phyloP scores from a whole-genome alignment of 2,797 vertebrate species.

The Craterocephalus amniculus region DNA sequence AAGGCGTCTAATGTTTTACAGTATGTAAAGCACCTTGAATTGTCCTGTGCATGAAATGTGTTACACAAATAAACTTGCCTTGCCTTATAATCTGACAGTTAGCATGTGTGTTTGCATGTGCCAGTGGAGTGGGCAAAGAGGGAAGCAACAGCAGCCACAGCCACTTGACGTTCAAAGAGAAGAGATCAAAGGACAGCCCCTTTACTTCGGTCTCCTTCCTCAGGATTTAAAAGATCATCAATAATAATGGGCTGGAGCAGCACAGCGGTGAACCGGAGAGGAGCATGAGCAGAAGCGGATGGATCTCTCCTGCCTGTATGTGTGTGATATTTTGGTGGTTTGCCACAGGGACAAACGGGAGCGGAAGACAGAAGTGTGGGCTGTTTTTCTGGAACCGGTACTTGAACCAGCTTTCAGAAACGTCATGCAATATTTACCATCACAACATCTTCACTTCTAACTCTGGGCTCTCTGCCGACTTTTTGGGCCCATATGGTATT shows the following conservation, averaged over 20 bases:
- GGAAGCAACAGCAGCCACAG: conserved; percentile 43
- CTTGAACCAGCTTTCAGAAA: conserved; percentile 53
- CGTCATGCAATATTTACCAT: conserved; percentile 72
- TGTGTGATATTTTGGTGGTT: conserved; percentile 45
- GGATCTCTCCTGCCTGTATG: conserved; percentile 32
- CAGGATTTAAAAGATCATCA: conserved; percentile 75
- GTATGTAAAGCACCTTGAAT: no score
- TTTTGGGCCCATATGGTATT: conserved; percentile 28
- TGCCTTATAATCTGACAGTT: not conserved
- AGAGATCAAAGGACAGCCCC: conserved; percentile 71
- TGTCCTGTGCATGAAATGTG: no score
- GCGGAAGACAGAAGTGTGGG: conserved; percentile 44
- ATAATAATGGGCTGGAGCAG: conserved; percentile 71
- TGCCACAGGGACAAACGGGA: conserved; percentile 52
- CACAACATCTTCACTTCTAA: conserved; percentile 63
- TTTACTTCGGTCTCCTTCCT: conserved; percentile 58
- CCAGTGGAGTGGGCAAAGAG: conserved; percentile 36
- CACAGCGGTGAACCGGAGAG: conserved; percentile 49
- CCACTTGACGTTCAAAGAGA: conserved; percentile 73
- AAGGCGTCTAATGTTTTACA: no score
- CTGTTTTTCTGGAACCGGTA: conserved; percentile 47
- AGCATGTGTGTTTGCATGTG: conserved; percentile 10
- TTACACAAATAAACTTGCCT: no score
- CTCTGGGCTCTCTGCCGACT: conserved; percentile 48
- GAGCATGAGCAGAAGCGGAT: conserved; percentile 46